Percentiles rank a stretch among this genome's conserved stretches.
These are phyloP conservation scores for Agriopis aurantiaria DNA, from an alignment of 2,888 invertebrate species.

Conservation along the genomic window DNA sequence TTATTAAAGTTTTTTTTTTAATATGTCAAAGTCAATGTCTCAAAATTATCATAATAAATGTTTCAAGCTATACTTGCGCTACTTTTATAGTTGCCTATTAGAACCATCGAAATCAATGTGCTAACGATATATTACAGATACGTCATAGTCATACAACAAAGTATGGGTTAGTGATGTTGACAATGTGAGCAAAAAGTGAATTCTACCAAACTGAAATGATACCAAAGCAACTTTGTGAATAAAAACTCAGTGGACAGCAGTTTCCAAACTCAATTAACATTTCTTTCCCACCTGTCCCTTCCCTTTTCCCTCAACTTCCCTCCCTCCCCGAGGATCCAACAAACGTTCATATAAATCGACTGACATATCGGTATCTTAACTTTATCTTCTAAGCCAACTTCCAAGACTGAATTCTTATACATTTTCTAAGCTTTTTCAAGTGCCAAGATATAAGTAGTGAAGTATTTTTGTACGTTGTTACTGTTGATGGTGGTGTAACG, in stretches of 20 bases:
- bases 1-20: too few species aligned
- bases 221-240: conserved; percentile 44
- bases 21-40: too few species aligned
- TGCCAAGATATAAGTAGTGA: conserved; percentile 38
- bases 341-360: conserved; percentile 57
- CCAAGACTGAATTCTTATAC: conserved; percentile 70
- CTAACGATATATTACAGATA: conserved; percentile 35
- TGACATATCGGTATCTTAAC: conserved; percentile 74
- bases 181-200: conserved; percentile 28
- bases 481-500: conserved; percentile 49
- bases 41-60: too few species aligned
- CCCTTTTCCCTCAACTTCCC: conserved; percentile 44
- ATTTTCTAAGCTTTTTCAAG: conserved; percentile 41
- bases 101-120: conserved; percentile 49
- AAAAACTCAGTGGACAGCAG: conserved; percentile 48
- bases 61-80: too few species aligned
- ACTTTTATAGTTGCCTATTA: neutral
- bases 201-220: conserved; percentile 45
- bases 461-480: conserved; percentile 43
- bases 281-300: conserved; percentile 49
- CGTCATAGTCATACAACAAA: conserved; percentile 36
- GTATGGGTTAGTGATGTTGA: conserved; percentile 56
- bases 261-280: conserved; percentile 48
- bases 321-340: conserved; percentile 38
- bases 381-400: conserved; percentile 67